Evolutionary conservation across 2,797 vertebrate genomes (phyloP).

Genomic region (Alca torda): DNA sequence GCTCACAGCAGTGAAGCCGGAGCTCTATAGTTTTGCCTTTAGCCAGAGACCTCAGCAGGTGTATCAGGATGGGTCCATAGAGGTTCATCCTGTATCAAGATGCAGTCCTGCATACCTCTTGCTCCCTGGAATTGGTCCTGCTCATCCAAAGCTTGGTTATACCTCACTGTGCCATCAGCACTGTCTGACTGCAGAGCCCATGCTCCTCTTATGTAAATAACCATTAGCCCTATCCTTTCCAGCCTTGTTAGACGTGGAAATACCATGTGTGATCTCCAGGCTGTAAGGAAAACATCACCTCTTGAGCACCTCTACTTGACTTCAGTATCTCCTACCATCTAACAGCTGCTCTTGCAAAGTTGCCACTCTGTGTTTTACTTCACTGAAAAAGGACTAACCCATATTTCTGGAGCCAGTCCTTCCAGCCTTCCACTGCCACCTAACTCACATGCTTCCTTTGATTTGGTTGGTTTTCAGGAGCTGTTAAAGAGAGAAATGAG

Average conservation of each 20-base stretch:
- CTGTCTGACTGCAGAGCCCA: background rate
- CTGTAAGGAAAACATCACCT: slow-evolving; percentile 2
- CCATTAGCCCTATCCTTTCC: background rate
- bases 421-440: slow-evolving; percentile 32
- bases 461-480: slow-evolving; percentile 27
- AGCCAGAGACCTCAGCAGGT: background rate
- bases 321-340: slow-evolving; percentile 37
- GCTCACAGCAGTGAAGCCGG: background rate
- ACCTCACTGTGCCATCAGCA: background rate
- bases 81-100: background rate
- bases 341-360: slow-evolving; percentile 39
- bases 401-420: background rate
- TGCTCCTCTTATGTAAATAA: background rate
- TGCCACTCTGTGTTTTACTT: slow-evolving; percentile 4
- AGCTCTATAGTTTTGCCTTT: background rate
- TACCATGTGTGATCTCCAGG: slow-evolving; percentile 17
- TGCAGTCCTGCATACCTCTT: background rate
- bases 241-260: slow-evolving; percentile 9
- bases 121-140: background rate
- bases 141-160: background rate
- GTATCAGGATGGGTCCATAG: background rate
- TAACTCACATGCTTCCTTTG: slow-evolving; percentile 34
- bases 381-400: slow-evolving; percentile 21
- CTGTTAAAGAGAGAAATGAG: slow-evolving; percentile 32
- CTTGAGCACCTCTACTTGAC: slow-evolving; percentile 35